phyloP scores from a whole-genome alignment of 2,888 invertebrate species.

The Lepas anatifera region DNA sequence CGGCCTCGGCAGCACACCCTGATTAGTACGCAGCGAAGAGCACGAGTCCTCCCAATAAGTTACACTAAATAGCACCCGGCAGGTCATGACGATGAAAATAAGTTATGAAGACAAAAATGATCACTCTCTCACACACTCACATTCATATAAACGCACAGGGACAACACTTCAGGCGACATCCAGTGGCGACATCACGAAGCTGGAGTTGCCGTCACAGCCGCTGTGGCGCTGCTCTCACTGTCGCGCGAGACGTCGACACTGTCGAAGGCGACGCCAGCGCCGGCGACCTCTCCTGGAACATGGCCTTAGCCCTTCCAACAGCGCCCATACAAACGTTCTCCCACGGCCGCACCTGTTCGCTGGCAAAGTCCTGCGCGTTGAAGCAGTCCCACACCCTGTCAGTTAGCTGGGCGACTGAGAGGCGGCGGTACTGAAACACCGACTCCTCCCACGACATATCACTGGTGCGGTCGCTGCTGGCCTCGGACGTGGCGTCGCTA shows the following conservation, averaged over 20 bases:
- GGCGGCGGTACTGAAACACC: not conserved
- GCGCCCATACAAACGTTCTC: not conserved
- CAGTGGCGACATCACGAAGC: too few relatives aligned
- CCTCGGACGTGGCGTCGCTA: not conserved
- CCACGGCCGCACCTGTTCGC: not conserved
- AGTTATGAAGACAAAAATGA: slow-evolving; percentile 1
- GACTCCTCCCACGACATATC: slow-evolving; percentile 9
- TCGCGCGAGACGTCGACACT: too few relatives aligned
- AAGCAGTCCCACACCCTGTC: slow-evolving; percentile 11
- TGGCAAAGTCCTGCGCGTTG: slow-evolving; percentile 1
- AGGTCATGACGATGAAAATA: not conserved
- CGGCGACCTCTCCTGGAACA: not conserved
- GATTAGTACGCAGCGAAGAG: not conserved
- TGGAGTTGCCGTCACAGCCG: too few relatives aligned
- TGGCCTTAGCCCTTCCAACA: not conserved
- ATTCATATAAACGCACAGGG: too few relatives aligned
- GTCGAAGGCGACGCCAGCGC: not conserved
- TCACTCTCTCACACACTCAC: too few relatives aligned
- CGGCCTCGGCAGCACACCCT: not conserved
- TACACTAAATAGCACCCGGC: not conserved
- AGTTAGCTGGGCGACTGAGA: slow-evolving; percentile 6
- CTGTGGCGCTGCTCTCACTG: too few relatives aligned
- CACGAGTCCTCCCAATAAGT: not conserved
- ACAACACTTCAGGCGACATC: too few relatives aligned
- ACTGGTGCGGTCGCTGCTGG: slow-evolving; percentile 4